A percentile compares a stretch with the other conserved stretches of the same genome.
Evolutionary conservation across 2,888 invertebrate genomes (phyloP).

Genomic region (Slavum lentiscoides): DNA sequence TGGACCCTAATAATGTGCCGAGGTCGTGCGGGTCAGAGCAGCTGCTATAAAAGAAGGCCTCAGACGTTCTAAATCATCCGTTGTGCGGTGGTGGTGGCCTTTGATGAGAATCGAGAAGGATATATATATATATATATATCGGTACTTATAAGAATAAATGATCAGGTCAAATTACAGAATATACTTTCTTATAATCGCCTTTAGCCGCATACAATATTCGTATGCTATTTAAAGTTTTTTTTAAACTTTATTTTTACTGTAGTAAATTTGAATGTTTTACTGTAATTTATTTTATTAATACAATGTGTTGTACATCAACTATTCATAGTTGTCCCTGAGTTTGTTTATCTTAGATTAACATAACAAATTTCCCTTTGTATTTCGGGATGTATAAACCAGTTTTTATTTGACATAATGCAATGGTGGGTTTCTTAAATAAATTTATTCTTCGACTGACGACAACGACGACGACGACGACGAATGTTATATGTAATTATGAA

Average conservation of each 20-base stretch:
- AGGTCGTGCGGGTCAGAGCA: slow-evolving; percentile 49
- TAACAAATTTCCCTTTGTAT: neutral
- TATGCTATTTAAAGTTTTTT: neutral
- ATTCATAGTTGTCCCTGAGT: neutral
- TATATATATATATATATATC: neutral
- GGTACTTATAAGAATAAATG: neutral
- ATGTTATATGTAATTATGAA: neutral
- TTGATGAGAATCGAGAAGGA: slow-evolving; percentile 39
- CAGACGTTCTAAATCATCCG: slow-evolving; percentile 48
- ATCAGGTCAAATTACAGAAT: slow-evolving; percentile 3
- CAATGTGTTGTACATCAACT: neutral
- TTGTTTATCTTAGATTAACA: neutral
- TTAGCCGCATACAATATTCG: neutral
- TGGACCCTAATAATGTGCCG: slow-evolving; percentile 47
- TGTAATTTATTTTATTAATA: neutral
- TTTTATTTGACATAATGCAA: neutral
- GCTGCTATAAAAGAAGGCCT: slow-evolving; percentile 48
- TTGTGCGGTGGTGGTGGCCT: neutral
- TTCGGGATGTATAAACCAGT: slow-evolving; percentile 20
- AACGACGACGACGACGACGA: too few species aligned
- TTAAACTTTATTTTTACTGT: neutral
- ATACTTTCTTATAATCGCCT: neutral
- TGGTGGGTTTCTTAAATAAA: neutral
- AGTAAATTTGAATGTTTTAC: neutral
- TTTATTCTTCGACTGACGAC: neutral